phyloP scores from a whole-genome alignment of 2,888 invertebrate species.

The Mythimna vitellina region DNA sequence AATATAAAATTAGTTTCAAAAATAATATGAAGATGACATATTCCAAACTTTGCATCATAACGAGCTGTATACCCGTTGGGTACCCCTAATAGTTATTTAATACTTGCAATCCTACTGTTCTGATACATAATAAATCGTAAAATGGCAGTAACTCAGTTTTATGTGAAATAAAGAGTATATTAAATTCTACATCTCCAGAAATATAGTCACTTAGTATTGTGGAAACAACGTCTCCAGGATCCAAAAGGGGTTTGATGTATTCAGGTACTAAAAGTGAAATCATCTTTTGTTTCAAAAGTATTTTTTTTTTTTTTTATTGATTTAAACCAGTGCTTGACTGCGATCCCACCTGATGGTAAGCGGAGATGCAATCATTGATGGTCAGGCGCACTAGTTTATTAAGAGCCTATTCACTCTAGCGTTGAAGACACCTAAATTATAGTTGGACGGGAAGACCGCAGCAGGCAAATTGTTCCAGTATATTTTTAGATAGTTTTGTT shows the following conservation, averaged over 20 bases:
- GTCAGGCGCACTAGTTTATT: too few species aligned
- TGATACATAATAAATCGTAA: conserved; percentile 32
- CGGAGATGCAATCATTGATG: too few species aligned
- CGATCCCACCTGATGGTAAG: too few species aligned
- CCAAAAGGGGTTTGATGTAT: conserved; percentile 9
- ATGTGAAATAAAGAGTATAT: conserved; percentile 4
- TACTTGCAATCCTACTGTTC: neutral
- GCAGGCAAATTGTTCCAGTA: too few species aligned
- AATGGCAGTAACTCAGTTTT: conserved; percentile 32
- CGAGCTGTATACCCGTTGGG: too few species aligned
- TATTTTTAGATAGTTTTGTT: too few species aligned
- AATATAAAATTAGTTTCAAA: too few species aligned
- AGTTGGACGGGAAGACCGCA: too few species aligned
- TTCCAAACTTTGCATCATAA: neutral
- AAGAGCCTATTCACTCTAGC: too few species aligned
- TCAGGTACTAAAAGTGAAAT: conserved; percentile 5
- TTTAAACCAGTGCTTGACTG: too few species aligned
- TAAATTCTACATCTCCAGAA: conserved; percentile 8
- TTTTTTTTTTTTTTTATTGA: neutral
- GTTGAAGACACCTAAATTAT: too few species aligned
- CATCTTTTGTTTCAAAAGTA: neutral
- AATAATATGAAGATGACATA: neutral
- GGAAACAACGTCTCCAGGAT: neutral
- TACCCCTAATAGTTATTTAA: neutral
- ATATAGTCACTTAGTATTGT: conserved; percentile 10